Conservation (phyloP, 2,888 invertebrate species). For the Isotomurus palustris region DNA sequence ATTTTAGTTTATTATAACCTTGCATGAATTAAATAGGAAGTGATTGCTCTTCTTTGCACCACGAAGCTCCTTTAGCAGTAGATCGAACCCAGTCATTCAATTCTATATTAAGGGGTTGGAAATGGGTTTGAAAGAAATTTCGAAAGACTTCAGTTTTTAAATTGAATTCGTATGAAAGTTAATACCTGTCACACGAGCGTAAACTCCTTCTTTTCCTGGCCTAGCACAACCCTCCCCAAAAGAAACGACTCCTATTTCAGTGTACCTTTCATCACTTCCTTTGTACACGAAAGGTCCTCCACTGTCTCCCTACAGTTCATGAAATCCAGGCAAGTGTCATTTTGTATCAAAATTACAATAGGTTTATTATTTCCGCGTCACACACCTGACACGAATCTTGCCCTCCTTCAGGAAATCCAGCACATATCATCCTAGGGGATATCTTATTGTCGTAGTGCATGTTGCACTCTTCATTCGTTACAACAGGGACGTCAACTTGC, state of each 20-base stretch:
- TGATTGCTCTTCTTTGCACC: constrained; percentile 27
- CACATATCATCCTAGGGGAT: constrained; percentile 40
- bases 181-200: constrained; percentile 36
- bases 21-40: background rate
- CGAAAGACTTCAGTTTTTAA: too few species aligned
- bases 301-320: constrained; percentile 30
- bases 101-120: constrained; percentile 2
- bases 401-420: constrained; percentile 36
- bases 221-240: constrained; percentile 42
- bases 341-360: background rate
- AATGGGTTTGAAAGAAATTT: background rate
- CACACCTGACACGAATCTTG: constrained; percentile 37
- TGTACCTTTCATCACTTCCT: constrained; percentile 19
- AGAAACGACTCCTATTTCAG: constrained; percentile 38
- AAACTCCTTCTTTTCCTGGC: constrained; percentile 36
- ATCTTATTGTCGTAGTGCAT: constrained; percentile 33
- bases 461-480: constrained; percentile 38
- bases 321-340: background rate
- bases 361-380: background rate
- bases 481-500: constrained; percentile 36
- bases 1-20: background rate
- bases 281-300: constrained; percentile 36
- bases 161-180: too few species aligned
- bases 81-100: constrained; percentile 42
- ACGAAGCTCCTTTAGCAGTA: constrained; percentile 26